Conservation (phyloP, 1,140 invertebrate genomes). For the Druon quercuslanigerum region DNA sequence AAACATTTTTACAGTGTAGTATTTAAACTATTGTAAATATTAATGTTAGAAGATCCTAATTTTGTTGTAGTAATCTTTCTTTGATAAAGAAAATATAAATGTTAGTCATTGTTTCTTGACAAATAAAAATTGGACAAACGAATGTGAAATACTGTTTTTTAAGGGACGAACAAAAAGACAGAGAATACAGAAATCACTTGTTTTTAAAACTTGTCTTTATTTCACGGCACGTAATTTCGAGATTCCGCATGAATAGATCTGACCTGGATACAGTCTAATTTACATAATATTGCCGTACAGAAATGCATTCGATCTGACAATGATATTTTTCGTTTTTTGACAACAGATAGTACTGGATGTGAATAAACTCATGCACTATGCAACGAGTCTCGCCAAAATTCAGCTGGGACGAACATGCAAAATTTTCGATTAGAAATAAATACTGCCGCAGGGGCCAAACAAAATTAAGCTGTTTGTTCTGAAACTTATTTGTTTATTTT, state of each 20-base stretch:
- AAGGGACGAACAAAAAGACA: too few species aligned
- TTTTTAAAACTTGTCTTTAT: background rate
- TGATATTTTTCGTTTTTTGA: conserved; percentile 15
- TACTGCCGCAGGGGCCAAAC: background rate
- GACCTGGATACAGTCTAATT: background rate
- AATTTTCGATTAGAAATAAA: conserved; percentile 4
- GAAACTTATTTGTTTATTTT: too few species aligned
- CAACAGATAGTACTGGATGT: background rate
- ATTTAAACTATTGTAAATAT: too few species aligned
- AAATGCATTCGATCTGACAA: conserved; percentile 29
- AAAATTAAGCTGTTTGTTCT: background rate
- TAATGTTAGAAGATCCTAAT: too few species aligned
- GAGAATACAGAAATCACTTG: background rate
- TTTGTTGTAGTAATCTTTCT: too few species aligned
- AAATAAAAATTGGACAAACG: too few species aligned
- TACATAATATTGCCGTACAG: conserved; percentile 11
- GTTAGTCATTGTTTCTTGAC: too few species aligned
- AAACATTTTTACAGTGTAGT: too few species aligned
- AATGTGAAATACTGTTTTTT: too few species aligned
- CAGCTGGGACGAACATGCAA: too few species aligned
- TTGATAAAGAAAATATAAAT: too few species aligned
- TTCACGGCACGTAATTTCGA: background rate
- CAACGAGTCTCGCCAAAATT: background rate
- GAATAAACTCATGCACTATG: conserved; percentile 17
- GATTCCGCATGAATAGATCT: conserved; percentile 7